Evolutionary conservation across 1,140 invertebrate species (phyloP).

Genomic region (Ylistrum balloti): DNA sequence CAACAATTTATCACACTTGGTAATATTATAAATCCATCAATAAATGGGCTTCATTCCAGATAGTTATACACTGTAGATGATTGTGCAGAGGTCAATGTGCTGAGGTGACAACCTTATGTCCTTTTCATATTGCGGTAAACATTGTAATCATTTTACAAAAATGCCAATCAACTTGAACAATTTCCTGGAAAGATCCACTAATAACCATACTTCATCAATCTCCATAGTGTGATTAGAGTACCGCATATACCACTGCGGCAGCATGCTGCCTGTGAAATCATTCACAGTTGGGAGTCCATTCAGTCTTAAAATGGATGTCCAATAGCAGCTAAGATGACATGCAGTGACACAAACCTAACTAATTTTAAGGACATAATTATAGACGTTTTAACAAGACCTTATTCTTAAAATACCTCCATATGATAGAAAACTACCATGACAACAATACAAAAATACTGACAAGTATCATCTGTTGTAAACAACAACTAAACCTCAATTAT

Average conservation of each 20-base stretch:
- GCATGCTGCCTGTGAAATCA: background rate
- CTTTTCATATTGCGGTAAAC: background rate
- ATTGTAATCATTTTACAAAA: background rate
- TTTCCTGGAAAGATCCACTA: background rate
- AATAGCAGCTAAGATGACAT: too few relatives aligned
- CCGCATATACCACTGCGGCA: too few relatives aligned
- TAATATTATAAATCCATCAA: constrained; percentile 6
- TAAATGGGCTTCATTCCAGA: background rate
- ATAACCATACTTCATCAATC: background rate
- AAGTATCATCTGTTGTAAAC: too few relatives aligned
- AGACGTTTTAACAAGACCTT: too few relatives aligned
- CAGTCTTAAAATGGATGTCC: too few relatives aligned
- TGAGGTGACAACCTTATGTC: background rate
- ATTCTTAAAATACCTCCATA: too few relatives aligned
- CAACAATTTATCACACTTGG: background rate
- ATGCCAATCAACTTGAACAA: background rate
- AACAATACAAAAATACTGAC: too few relatives aligned
- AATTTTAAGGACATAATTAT: too few relatives aligned
- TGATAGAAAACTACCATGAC: too few relatives aligned
- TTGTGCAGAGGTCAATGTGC: background rate
- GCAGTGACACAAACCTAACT: too few relatives aligned
- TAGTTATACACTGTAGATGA: background rate
- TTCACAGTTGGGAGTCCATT: background rate
- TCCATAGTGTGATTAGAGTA: too few relatives aligned
- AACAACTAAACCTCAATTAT: too few relatives aligned